These are phyloP conservation scores for Leptopilina myrica DNA, from an alignment of 2,888 invertebrate species.

Conservation along the genomic window DNA sequence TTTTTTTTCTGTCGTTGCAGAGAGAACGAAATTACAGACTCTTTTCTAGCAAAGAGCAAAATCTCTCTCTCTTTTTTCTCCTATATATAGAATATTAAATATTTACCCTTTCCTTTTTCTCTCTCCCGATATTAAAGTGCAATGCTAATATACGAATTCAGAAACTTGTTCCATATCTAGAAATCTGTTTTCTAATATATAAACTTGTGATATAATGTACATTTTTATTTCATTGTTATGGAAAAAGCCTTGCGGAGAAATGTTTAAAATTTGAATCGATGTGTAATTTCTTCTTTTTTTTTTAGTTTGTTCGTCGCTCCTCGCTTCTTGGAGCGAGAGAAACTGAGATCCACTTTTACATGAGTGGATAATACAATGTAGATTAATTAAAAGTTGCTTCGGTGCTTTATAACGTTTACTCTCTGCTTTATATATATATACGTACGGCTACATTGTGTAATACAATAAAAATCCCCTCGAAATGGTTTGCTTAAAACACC, in stretches of 20 bases:
- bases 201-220: neutral
- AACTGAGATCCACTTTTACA: slow-evolving; percentile 26
- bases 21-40: slow-evolving; percentile 8
- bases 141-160: slow-evolving; percentile 40
- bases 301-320: neutral
- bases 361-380: slow-evolving; percentile 36
- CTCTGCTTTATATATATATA: neutral
- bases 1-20: slow-evolving; percentile 16
- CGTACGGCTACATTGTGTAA: neutral
- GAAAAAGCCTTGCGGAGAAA: slow-evolving; percentile 9
- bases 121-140: slow-evolving; percentile 34
- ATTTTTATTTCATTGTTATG: neutral
- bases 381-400: slow-evolving; percentile 37
- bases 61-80: neutral
- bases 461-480: neutral
- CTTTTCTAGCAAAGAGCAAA: neutral
- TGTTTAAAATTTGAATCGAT: neutral
- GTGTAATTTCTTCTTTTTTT: neutral
- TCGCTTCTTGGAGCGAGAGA: neutral
- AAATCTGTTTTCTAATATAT: neutral
- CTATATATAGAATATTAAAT: slow-evolving; percentile 27
- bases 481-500: neutral
- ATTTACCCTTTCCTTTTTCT: slow-evolving; percentile 21
- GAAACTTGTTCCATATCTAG: slow-evolving; percentile 36
- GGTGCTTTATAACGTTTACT: slow-evolving; percentile 23